Evolutionary conservation across 1,140 invertebrate species (phyloP), one percentile per base, ranked within the genome.

Genomic region (Trachymyrmex cornetzi): DNA sequence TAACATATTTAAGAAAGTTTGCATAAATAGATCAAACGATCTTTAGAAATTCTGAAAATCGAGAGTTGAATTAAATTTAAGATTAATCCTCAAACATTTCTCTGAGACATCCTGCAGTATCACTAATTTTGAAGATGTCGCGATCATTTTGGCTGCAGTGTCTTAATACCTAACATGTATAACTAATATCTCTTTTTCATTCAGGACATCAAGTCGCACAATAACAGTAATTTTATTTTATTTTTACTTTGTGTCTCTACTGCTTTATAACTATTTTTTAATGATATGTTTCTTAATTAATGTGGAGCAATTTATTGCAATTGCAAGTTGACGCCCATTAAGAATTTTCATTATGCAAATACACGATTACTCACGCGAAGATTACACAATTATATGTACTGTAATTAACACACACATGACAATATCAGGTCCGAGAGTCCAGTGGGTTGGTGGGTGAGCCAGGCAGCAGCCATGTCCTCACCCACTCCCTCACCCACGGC

Each of bases 401-500:
- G 92, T 94, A 92, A 95, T 91, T 95, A 94, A 95, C 93, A 92
- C 87, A 82, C 80, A 84, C 80, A 57, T 81, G 89, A 87, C 91
- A 88, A 91, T 91, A 91, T 91, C 92, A 95, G 95, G 93, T 94
- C 94, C 80, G 95, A 95, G 92, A 95, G 95, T 94, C 95, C 94
- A 90, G 92, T 95, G 91, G 95, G 93, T 89, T 94, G 94, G 91
- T 95, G 94, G 95, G 94, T 95, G 92, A 95, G 94, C 92, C 94
- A 95, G 92, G 94, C 94, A 84, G 94, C 94, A 89, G 94, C 94
- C 90, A 95, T 95, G 94, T 94, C 93, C 93, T 95, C 95, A 93
- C 94, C 94, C 90, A 94, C 94, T 90, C 89, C 93, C 90, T 84
- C 80, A 84, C 91, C 93, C 91, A 95, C 94, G 77, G 89, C 91